Conservation (phyloP, 2,113 vertebrate species). For the Odocoileus virginianus region DNA sequence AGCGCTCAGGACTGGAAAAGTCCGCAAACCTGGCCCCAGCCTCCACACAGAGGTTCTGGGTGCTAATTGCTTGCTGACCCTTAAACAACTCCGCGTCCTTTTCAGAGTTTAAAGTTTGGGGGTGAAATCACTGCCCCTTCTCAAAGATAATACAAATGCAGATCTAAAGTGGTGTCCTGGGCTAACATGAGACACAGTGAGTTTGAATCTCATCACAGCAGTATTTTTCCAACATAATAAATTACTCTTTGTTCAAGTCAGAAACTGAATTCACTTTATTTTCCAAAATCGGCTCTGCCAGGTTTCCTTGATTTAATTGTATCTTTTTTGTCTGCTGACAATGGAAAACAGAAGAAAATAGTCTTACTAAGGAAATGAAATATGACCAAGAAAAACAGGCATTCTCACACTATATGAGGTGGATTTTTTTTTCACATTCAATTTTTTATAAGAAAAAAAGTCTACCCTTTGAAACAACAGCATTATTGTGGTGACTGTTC, state of each 20-base stretch:
- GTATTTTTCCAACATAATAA: slow-evolving; percentile 70
- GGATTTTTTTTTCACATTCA: slow-evolving; percentile 45
- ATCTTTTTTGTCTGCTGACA: slow-evolving; percentile 69
- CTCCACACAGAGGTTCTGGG: background rate
- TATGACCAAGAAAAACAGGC: slow-evolving; percentile 60
- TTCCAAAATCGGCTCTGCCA: slow-evolving; percentile 71
- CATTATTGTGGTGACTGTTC: slow-evolving; percentile 20
- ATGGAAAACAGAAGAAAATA: slow-evolving; percentile 70
- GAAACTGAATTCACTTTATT: slow-evolving; percentile 66
- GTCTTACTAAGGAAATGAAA: slow-evolving; percentile 71
- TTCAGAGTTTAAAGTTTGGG: slow-evolving; percentile 47
- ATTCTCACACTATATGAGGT: slow-evolving; percentile 57
- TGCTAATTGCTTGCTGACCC: background rate
- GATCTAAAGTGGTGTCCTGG: background rate
- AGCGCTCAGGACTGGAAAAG: background rate
- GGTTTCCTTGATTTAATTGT: slow-evolving; percentile 75
- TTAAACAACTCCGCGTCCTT: background rate
- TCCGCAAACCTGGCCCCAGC: accelerated
- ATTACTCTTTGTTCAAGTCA: slow-evolving; percentile 71
- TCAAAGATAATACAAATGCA: slow-evolving; percentile 51
- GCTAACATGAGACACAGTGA: background rate
- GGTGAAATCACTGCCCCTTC: slow-evolving; percentile 7
- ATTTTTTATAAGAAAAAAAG: slow-evolving; percentile 38
- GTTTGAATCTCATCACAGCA: slow-evolving; percentile 9
- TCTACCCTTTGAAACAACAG: slow-evolving; percentile 56